Conservation (phyloP, 2,888 invertebrate genomes). For the Platycheirus albimanus region DNA sequence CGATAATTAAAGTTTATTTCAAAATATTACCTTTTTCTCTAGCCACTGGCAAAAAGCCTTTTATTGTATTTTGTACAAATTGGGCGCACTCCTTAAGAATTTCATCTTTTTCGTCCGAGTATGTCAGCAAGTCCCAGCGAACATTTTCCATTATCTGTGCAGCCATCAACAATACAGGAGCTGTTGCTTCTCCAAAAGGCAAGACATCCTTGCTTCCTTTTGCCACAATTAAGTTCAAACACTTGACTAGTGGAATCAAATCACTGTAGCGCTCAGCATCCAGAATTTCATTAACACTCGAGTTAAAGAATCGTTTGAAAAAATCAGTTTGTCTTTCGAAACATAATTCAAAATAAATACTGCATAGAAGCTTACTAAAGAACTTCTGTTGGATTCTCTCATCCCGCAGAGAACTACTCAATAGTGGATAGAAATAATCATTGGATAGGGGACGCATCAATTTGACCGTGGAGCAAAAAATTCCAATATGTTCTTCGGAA, state of each 20-base stretch:
- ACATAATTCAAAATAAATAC: conserved; percentile 76
- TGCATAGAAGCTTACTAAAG: conserved; percentile 76
- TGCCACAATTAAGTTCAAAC: conserved; percentile 76
- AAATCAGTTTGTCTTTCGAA: conserved; percentile 77
- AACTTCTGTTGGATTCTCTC: conserved; percentile 72
- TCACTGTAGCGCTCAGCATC: conserved; percentile 67
- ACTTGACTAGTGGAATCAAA: conserved; percentile 76
- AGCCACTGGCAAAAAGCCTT: conserved; percentile 77
- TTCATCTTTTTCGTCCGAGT: conserved; percentile 77
- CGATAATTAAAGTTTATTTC: background rate
- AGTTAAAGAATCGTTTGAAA: conserved; percentile 77
- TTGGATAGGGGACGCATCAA: conserved; percentile 75
- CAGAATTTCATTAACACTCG: conserved; percentile 76
- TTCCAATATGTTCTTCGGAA: conserved; percentile 75
- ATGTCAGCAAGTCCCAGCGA: conserved; percentile 79
- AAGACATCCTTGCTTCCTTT: conserved; percentile 71
- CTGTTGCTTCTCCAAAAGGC: conserved; percentile 77
- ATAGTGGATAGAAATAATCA: conserved; percentile 75
- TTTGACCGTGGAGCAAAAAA: conserved; percentile 75
- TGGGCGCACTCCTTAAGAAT: conserved; percentile 77
- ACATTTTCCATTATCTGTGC: conserved; percentile 79
- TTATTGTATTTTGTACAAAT: conserved; percentile 77
- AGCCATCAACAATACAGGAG: conserved; percentile 78
- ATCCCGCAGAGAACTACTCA: conserved; percentile 74
- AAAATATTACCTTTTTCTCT: conserved; percentile 76